A percentile compares a stretch with the other conserved stretches of the same genome.
These are phyloP conservation scores for Hystrix brachyura DNA, from an alignment of 2,113 vertebrate genomes.

Conservation along the genomic window DNA sequence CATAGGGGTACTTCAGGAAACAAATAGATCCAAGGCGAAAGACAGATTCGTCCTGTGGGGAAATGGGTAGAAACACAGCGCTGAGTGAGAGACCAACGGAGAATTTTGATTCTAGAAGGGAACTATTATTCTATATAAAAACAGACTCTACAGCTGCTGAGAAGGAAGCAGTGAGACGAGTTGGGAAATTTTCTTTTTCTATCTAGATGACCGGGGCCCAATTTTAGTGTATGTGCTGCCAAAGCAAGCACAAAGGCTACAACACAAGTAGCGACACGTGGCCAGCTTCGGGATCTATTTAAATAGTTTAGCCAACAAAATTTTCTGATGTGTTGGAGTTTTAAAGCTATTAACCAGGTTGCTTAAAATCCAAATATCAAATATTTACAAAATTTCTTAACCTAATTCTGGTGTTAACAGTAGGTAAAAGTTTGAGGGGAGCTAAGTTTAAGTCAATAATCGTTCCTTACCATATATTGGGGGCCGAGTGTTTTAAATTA, in stretches of 20 bases:
- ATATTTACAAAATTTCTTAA: neutral
- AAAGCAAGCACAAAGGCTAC: too few species aligned
- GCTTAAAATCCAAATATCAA: neutral
- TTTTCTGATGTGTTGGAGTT: neutral
- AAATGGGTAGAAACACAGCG: neutral
- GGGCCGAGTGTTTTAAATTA: slow-evolving; percentile 47
- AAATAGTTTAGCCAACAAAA: neutral
- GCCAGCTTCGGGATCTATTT: neutral
- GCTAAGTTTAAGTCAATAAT: slow-evolving; percentile 6
- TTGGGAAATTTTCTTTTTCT: neutral
- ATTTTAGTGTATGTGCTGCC: too few species aligned
- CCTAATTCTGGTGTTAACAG: neutral
- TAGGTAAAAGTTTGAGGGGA: slow-evolving; percentile 12
- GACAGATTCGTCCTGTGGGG: neutral
- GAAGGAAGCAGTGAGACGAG: neutral
- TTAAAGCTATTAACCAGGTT: neutral
- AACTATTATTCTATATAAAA: neutral
- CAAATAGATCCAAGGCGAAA: neutral
- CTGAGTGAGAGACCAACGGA: neutral
- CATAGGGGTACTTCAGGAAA: neutral
- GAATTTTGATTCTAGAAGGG: neutral
- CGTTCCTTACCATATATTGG: neutral
- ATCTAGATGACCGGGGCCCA: neutral
- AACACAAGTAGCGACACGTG: neutral
- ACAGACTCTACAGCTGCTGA: neutral